phyloP scores from a whole-genome alignment of 2,797 vertebrate species.

The Chiroxiphia lanceolata region DNA sequence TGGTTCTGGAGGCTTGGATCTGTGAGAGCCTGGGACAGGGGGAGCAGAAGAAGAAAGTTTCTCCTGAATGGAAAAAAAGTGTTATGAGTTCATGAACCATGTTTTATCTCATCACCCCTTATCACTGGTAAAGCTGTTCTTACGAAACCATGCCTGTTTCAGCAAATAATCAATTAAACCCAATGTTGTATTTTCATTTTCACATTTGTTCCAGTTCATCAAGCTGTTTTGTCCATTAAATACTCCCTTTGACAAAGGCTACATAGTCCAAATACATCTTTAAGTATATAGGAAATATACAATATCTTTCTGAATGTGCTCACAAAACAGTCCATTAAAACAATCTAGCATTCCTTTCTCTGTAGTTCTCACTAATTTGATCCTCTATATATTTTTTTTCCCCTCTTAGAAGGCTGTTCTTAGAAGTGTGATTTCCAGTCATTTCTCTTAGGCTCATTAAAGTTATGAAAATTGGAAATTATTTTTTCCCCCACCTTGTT shows the following conservation, averaged over 20 bases:
- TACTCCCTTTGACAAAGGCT: slow-evolving; percentile 14
- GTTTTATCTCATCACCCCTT: background rate
- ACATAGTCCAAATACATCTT: slow-evolving; percentile 24
- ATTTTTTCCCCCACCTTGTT: background rate
- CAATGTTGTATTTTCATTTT: background rate
- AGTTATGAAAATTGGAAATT: background rate
- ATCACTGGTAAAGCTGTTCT: background rate
- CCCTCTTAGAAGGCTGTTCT: slow-evolving; percentile 6
- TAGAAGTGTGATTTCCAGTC: slow-evolving; percentile 14
- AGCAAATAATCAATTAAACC: background rate
- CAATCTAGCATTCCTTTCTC: background rate
- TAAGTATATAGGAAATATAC: background rate
- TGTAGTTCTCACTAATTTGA: background rate
- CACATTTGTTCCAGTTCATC: background rate
- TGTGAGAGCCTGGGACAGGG: background rate
- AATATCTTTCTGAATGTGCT: background rate
- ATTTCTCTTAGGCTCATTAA: slow-evolving; percentile 53
- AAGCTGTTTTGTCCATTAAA: background rate
- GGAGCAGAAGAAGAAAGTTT: background rate
- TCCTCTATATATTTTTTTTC: background rate
- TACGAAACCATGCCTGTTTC: background rate
- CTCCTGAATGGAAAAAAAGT: background rate
- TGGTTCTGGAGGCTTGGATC: background rate
- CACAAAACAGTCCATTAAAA: background rate
- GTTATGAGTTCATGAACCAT: background rate